These are phyloP conservation scores for Tor tambroides DNA, from an alignment of 2,113 vertebrate genomes.

Conservation along the genomic window DNA sequence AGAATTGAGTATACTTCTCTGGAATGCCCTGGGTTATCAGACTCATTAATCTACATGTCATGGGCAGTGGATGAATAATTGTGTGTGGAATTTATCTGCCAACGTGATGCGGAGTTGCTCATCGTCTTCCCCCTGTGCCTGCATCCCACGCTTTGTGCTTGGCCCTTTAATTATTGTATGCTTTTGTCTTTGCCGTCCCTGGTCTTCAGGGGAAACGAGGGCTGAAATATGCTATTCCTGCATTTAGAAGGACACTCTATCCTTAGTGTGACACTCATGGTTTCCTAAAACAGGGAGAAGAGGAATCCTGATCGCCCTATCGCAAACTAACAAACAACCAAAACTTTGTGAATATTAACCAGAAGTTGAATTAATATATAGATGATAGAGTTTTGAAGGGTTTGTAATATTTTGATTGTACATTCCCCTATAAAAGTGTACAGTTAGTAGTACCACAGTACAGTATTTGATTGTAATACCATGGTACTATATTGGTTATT, in stretches of 20 bases:
- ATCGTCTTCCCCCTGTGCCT: constrained; percentile 81
- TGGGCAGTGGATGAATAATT: constrained; percentile 98
- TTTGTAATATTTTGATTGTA: not conserved
- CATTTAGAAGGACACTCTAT: constrained; percentile 78
- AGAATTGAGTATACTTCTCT: constrained; percentile 88
- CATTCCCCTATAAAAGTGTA: too few species aligned
- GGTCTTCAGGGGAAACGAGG: constrained; percentile 73
- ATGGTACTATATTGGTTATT: not conserved
- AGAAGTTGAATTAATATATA: not conserved
- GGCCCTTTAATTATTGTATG: constrained; percentile 89
- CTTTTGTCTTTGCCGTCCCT: constrained; percentile 87
- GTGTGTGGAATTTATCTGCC: constrained; percentile 99
- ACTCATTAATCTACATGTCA: constrained; percentile 99
- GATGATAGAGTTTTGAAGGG: not conserved
- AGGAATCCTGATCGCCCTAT: not conserved
- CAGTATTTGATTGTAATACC: not conserved
- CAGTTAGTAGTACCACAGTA: not conserved
- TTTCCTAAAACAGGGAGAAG: constrained; percentile 27
- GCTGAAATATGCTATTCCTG: constrained; percentile 77
- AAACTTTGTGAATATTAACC: not conserved
- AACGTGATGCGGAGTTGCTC: constrained; percentile 90
- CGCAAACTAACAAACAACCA: not conserved
- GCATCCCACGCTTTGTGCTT: constrained; percentile 80
- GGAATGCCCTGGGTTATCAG: constrained; percentile 97
- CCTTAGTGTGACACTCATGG: constrained; percentile 73